phyloP scores from a whole-genome alignment of 2,797 vertebrate species.

The Pseudochirops cupreus region DNA sequence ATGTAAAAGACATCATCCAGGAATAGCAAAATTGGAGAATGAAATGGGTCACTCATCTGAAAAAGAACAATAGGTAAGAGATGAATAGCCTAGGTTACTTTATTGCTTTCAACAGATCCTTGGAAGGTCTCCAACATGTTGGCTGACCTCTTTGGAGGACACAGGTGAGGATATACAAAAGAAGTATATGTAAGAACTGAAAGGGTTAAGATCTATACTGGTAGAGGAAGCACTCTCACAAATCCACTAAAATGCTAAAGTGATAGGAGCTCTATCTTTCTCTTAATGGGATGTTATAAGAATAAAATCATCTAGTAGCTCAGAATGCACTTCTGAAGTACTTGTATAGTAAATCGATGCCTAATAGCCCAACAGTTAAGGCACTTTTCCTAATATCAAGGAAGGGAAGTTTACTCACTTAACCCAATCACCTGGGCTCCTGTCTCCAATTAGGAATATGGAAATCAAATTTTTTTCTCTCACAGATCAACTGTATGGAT shows the following conservation, averaged over 20 bases:
- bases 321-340: conserved; percentile 40
- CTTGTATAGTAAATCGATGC: conserved; percentile 14
- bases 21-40: not conserved
- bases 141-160: not conserved
- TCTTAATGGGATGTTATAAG: not conserved
- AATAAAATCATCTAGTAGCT: conserved; percentile 19
- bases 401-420: conserved; percentile 8
- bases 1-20: not conserved
- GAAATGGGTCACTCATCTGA: not conserved
- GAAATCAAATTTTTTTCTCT: not conserved
- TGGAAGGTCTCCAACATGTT: not conserved
- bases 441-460: not conserved
- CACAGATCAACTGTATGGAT: not conserved
- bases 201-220: not conserved
- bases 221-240: not conserved
- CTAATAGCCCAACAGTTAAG: not conserved
- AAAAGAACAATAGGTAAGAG: not conserved
- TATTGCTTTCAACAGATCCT: not conserved
- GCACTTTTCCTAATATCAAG: conserved; percentile 12
- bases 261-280: not conserved
- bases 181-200: not conserved
- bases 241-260: not conserved
- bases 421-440: not conserved
- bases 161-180: not conserved
- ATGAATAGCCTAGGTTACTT: not conserved